A percentile compares a stretch with the other conserved stretches of the same genome.
Evolutionary conservation across 1,140 invertebrate genomes (phyloP).

Genomic region (Lucilia cuprina): DNA sequence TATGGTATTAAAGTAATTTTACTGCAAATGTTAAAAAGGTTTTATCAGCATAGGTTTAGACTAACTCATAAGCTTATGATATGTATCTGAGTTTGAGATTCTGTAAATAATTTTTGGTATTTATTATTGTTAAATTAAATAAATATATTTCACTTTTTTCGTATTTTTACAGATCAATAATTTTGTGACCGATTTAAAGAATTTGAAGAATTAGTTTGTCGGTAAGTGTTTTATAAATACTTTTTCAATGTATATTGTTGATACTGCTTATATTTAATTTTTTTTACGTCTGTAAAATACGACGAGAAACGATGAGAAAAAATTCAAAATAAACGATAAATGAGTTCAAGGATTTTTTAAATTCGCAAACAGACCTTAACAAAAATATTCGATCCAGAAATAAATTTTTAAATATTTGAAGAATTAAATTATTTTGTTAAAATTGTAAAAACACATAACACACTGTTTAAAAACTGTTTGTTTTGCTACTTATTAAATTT

Average conservation of each 20-base stretch:
- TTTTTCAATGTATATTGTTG: neutral
- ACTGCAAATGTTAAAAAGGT: no score
- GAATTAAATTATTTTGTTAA: no score
- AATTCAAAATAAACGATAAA: neutral
- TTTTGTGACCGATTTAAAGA: slow-evolving; percentile 1
- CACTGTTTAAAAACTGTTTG: no score
- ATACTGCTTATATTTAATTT: neutral
- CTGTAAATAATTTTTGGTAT: neutral
- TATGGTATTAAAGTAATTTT: neutral
- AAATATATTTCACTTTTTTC: neutral
- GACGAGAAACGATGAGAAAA: neutral
- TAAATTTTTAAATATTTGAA: no score
- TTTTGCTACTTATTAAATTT: no score
- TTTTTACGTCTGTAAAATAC: no score
- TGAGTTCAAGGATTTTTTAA: neutral
- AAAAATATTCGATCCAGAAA: no score
- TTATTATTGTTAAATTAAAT: neutral
- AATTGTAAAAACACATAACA: no score
- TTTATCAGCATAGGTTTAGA: no score
- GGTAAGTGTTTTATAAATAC: slow-evolving; percentile 8
- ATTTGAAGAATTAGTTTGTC: slow-evolving; percentile 29
- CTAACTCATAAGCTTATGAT: no score
- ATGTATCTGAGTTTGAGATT: neutral
- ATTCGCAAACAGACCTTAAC: neutral
- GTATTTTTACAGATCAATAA: slow-evolving; percentile 16